phyloP scores from a whole-genome alignment of 1,140 invertebrate species.

The Wiebesia pumilae region DNA sequence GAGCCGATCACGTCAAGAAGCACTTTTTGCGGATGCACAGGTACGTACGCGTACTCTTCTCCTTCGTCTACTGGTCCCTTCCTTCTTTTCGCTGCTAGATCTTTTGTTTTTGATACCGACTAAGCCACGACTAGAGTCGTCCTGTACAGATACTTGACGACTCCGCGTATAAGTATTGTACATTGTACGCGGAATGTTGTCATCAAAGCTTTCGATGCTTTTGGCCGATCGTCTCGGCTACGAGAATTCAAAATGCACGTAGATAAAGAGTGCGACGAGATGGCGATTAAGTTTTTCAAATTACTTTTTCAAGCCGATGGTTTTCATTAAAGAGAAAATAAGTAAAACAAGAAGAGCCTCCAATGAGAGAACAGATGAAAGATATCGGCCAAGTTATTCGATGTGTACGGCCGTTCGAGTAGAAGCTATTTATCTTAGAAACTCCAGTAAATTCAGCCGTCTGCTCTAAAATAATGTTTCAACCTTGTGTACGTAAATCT shows the following conservation, averaged over 20 bases:
- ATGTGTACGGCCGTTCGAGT: neutral
- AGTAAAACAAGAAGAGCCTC: neutral
- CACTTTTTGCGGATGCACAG: slow-evolving; percentile 93
- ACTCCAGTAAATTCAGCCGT: neutral
- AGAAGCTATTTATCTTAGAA: neutral
- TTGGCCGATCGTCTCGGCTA: no score
- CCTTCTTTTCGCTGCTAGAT: neutral
- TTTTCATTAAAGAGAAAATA: neutral
- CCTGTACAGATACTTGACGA: no score
- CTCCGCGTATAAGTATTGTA: no score
- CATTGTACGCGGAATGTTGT: no score
- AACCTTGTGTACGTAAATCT: neutral
- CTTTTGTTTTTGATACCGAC: neutral
- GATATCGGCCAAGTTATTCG: no score
- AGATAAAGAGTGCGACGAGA: no score
- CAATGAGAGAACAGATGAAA: neutral
- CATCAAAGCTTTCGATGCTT: no score
- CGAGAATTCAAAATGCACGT: no score
- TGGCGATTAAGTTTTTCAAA: no score
- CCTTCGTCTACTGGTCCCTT: neutral
- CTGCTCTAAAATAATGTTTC: neutral
- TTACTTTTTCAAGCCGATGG: no score
- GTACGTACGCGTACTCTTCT: neutral
- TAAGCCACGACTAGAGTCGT: no score
- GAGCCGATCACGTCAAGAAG: slow-evolving; percentile 96